Evolutionary conservation across 2,888 invertebrate species (phyloP).

Genomic region (Agrochola litura): DNA sequence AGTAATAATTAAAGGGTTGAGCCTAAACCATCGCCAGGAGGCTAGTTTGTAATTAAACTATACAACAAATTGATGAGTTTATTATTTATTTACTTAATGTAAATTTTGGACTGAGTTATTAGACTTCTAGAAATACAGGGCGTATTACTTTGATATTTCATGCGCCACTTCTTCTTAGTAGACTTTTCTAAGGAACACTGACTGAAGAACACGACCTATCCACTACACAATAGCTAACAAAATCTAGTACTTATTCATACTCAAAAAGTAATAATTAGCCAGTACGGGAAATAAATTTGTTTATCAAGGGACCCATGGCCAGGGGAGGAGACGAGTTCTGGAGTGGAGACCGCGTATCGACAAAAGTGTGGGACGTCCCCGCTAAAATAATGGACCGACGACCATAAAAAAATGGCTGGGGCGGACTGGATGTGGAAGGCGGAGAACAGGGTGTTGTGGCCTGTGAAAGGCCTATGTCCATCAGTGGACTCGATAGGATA

Average conservation of each 20-base stretch:
- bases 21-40: constrained; percentile 31
- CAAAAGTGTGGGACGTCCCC: background rate
- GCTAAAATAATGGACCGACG: background rate
- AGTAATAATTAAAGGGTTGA: constrained; percentile 26
- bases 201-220: background rate
- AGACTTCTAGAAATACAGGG: background rate
- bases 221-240: background rate
- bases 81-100: constrained; percentile 12
- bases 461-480: background rate
- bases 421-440: background rate
- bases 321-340: background rate
- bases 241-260: background rate
- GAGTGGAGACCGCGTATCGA: background rate
- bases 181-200: background rate
- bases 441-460: background rate
- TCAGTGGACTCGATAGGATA: background rate
- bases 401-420: background rate
- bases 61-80: constrained; percentile 12
- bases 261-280: background rate
- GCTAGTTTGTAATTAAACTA: constrained; percentile 21
- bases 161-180: background rate
- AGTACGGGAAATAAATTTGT: background rate
- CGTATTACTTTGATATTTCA: background rate
- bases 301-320: background rate
- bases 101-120: background rate